These are phyloP conservation scores for Meriones unguiculatus DNA, from an alignment of 2,113 vertebrate genomes.

Conservation along the genomic window DNA sequence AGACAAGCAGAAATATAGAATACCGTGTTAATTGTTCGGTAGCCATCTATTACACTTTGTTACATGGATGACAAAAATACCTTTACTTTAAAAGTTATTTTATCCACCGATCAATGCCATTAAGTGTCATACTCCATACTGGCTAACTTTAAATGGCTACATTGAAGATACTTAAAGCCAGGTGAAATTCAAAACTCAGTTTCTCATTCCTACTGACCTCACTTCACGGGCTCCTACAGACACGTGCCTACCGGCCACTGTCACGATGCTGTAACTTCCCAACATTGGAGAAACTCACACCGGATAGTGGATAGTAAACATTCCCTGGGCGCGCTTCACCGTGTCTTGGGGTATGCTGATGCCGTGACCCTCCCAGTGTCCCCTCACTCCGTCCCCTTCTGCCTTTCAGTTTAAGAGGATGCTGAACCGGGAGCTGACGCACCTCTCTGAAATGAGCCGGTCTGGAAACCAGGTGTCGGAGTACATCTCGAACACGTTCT, in stretches of 20 bases:
- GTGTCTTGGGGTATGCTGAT: neutral
- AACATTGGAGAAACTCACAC: neutral
- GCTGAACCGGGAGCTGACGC: conserved; percentile 98
- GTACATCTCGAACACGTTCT: conserved; percentile 98
- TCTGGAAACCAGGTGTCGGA: conserved; percentile 99
- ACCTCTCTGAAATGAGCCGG: conserved; percentile 99
- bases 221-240: neutral
- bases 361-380: neutral
- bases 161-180: conserved; percentile 9
- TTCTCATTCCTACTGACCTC: neutral
- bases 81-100: neutral
- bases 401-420: conserved; percentile 98
- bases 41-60: neutral
- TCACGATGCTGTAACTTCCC: neutral
- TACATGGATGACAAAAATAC: conserved; percentile 34
- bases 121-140: neutral
- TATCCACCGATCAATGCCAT: neutral
- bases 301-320: neutral
- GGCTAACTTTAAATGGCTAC: neutral
- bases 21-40: neutral
- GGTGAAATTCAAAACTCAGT: conserved; percentile 20
- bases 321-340: neutral
- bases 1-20: neutral
- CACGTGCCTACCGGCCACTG: neutral
- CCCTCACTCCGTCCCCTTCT: conserved; percentile 29